A percentile compares a stretch with the other conserved stretches of the same genome.
Evolutionary conservation across 2,888 invertebrate genomes (phyloP).

Genomic region (Portevinia maculata): DNA sequence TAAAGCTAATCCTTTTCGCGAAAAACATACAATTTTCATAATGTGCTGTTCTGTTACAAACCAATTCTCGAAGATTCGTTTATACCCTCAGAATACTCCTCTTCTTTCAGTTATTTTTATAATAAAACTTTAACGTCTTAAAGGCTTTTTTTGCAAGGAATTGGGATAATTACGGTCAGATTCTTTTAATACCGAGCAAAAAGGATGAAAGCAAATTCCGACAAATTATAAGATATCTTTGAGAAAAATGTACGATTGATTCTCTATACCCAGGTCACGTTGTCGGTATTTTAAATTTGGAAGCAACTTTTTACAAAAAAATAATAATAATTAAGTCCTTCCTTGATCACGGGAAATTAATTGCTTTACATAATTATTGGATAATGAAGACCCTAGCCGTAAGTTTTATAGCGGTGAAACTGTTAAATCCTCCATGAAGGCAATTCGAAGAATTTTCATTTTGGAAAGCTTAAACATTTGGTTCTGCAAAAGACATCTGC

Average conservation of each 20-base stretch:
- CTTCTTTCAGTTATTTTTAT: slow-evolving; percentile 17
- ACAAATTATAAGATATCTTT: neutral
- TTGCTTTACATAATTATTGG: slow-evolving; percentile 47
- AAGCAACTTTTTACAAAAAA: slow-evolving; percentile 8
- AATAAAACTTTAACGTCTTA: slow-evolving; percentile 47
- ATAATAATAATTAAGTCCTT: no score
- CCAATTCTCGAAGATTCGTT: neutral
- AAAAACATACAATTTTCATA: slow-evolving; percentile 7
- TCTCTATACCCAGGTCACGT: neutral
- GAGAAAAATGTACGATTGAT: no score
- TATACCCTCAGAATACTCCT: no score
- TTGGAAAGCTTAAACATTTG: slow-evolving; percentile 22
- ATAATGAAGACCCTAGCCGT: slow-evolving; percentile 15
- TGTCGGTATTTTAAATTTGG: neutral
- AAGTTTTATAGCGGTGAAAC: neutral
- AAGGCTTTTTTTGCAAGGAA: slow-evolving; percentile 18
- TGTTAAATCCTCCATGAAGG: slow-evolving; percentile 3
- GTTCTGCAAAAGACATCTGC: neutral
- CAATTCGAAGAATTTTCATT: slow-evolving; percentile 14
- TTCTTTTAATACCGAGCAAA: slow-evolving; percentile 2
- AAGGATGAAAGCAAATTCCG: neutral
- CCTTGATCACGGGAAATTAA: slow-evolving; percentile 13
- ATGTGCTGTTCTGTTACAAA: neutral
- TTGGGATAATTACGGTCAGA: slow-evolving; percentile 22
- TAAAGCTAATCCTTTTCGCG: slow-evolving; percentile 28